phyloP scores from a whole-genome alignment of 1,140 invertebrate species.

The Aricia agestis region DNA sequence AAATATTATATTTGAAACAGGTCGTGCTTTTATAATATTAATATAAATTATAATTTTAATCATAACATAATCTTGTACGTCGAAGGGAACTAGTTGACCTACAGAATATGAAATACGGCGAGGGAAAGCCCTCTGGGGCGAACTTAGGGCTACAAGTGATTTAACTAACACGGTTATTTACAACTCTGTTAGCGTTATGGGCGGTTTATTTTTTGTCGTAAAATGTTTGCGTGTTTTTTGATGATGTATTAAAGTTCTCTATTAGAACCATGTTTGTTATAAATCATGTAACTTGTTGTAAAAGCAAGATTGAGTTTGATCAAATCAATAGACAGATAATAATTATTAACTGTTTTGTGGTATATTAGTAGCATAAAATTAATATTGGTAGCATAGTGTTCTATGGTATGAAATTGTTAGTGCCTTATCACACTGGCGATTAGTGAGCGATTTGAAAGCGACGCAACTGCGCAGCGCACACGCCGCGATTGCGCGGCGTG shows the following conservation, averaged over 20 bases:
- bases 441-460: too few relatives aligned
- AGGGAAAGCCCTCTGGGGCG: neutral
- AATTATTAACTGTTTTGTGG: too few relatives aligned
- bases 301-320: too few relatives aligned
- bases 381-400: too few relatives aligned
- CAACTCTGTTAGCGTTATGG: neutral
- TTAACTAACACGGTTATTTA: slow-evolving; percentile 11
- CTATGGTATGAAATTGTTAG: too few relatives aligned
- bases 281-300: too few relatives aligned
- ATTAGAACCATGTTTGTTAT: neutral
- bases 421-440: too few relatives aligned
- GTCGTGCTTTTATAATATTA: neutral
- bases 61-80: neutral
- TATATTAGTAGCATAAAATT: too few relatives aligned
- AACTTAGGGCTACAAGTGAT: slow-evolving; percentile 5
- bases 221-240: neutral
- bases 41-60: neutral
- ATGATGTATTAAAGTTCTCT: neutral
- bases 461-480: too few relatives aligned
- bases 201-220: neutral
- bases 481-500: too few relatives aligned
- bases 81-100: neutral
- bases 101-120: neutral
- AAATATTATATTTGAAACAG: neutral
- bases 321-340: too few relatives aligned